A percentile compares a stretch with the other conserved stretches of the same genome.
Conservation (phyloP, 1,140 invertebrate genomes). For the Drosophila pseudoananassae region DNA sequence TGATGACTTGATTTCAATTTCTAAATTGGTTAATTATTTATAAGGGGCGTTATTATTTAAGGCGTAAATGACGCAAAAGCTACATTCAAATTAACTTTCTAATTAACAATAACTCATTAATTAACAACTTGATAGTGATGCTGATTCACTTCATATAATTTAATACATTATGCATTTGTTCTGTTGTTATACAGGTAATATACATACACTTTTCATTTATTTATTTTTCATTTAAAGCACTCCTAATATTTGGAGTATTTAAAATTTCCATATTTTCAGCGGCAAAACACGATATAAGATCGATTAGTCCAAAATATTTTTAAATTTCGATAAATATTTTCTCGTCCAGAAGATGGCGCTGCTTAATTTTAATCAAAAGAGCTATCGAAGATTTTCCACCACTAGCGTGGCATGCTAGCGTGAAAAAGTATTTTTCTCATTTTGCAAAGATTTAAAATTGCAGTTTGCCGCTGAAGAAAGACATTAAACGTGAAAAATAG, state of each 20-base stretch:
- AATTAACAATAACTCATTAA: constrained; percentile 21
- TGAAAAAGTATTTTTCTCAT: constrained; percentile 56
- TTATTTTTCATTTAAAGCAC: too few species aligned
- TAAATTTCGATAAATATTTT: too few species aligned
- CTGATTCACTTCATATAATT: constrained; percentile 36
- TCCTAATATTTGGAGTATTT: too few species aligned
- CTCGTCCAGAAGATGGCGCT: neutral
- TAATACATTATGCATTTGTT: neutral
- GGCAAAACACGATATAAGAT: neutral
- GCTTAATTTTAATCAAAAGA: neutral
- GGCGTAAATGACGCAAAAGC: too few species aligned
- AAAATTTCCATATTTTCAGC: too few species aligned
- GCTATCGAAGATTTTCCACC: neutral
- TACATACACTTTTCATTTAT: too few species aligned
- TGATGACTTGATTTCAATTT: constrained; percentile 6
- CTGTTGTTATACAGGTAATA: too few species aligned
- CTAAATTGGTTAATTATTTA: neutral
- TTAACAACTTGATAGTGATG: constrained; percentile 37
- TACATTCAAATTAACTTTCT: constrained; percentile 19
- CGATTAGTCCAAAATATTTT: neutral
- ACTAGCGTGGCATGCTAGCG: constrained; percentile 24
- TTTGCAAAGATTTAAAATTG: constrained; percentile 67
- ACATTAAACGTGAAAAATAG: constrained; percentile 25
- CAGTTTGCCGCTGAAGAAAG: constrained; percentile 43
- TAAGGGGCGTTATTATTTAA: too few species aligned